Percentiles rank a stretch among this genome's conserved stretches.
Evolutionary conservation across 2,888 invertebrate genomes (phyloP).

Genomic region (Aporophyla nigra): DNA sequence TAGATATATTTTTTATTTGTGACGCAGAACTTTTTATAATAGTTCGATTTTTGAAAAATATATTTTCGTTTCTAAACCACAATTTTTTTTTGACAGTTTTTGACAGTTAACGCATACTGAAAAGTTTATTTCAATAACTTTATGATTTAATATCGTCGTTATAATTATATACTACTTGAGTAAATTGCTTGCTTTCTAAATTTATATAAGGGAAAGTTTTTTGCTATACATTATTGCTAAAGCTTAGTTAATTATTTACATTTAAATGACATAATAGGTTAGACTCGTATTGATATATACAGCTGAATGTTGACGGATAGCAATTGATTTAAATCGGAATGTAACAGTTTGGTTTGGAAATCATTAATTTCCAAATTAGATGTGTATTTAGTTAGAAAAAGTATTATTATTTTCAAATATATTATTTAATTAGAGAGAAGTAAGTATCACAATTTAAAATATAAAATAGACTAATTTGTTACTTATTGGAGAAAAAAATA

Average conservation of each 20-base stretch:
- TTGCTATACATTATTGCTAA: conserved; percentile 61
- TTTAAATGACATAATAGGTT: conserved; percentile 20
- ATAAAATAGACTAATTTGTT: background rate
- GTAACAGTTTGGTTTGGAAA: conserved; percentile 46
- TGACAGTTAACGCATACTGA: background rate
- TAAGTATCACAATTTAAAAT: conserved; percentile 17
- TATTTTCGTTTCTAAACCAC: no score
- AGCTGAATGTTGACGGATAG: conserved; percentile 30
- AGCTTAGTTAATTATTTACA: conserved; percentile 54
- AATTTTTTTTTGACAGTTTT: background rate
- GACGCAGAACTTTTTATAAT: no score
- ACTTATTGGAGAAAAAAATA: background rate
- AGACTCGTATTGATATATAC: conserved; percentile 45
- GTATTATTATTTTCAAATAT: background rate
- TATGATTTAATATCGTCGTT: conserved; percentile 12
- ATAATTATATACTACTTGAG: conserved; percentile 20
- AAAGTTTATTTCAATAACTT: background rate
- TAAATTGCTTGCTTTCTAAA: conserved; percentile 58
- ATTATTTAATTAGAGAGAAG: conserved; percentile 31
- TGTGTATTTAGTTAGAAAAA: background rate
- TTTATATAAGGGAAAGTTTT: conserved; percentile 31
- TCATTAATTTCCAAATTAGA: background rate
- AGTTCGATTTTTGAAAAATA: no score
- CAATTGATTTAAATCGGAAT: conserved; percentile 51
- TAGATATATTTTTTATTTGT: no score